phyloP scores from a whole-genome alignment of 2,797 vertebrate genomes.

The Oreochromis grahami region DNA sequence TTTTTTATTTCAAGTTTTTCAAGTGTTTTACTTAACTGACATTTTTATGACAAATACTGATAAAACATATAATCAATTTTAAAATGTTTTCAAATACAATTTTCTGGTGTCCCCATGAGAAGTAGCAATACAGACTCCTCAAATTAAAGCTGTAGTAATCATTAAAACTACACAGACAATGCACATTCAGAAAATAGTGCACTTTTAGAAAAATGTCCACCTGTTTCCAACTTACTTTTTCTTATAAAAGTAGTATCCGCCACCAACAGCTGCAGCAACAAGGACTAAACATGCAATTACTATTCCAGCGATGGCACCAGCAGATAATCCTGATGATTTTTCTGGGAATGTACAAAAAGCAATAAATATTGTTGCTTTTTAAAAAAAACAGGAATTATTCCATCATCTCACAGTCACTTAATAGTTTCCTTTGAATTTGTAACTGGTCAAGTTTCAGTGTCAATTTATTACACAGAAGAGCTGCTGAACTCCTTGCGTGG shows the following conservation, averaged over 20 bases:
- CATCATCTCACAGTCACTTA: neutral
- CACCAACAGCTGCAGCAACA: neutral
- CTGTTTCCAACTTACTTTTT: slow-evolving; percentile 36
- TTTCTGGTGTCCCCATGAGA: accelerated
- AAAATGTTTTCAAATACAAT: accelerated
- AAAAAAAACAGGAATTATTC: no score
- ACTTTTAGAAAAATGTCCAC: neutral
- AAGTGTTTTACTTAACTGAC: neutral
- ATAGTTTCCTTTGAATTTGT: neutral
- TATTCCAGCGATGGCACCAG: slow-evolving; percentile 56
- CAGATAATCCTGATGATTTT: neutral
- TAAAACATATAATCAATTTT: neutral
- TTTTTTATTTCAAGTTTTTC: neutral
- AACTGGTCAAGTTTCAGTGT: neutral
- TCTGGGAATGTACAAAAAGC: neutral
- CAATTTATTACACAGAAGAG: neutral
- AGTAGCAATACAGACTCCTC: neutral
- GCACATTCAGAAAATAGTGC: neutral
- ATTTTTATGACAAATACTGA: neutral
- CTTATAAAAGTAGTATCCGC: neutral
- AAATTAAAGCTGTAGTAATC: neutral
- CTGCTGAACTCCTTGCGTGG: accelerated
- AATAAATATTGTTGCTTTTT: neutral
- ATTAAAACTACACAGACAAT: neutral
- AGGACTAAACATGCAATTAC: slow-evolving; percentile 29